Evolutionary conservation across 2,888 invertebrate genomes (phyloP), one percentile per base, ranked within the genome.

Genomic region (Melieria picta): DNA sequence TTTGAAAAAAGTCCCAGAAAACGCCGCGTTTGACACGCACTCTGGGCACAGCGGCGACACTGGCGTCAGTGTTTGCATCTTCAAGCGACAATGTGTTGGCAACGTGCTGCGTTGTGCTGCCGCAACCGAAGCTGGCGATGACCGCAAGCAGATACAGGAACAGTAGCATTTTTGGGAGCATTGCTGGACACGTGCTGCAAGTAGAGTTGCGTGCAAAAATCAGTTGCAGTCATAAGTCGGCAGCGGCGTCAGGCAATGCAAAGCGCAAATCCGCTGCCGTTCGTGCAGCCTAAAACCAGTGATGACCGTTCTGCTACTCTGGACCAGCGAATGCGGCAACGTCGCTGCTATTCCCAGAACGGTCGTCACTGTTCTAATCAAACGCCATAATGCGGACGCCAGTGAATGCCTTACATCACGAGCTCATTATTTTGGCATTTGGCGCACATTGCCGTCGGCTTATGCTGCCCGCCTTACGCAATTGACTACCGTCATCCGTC

Each of bases 1-100:
- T 86, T 66, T 85, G 83, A 62, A 86, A 81, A 64, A 86, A 81
- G 65, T 84, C 83, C 83, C 83, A 85, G 69, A 86, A 80, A 4
- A 81, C 75, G 5, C 81, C 83, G 0, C 85, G 81, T 74, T 84
- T 85, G 6, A 74, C 74, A 0, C 85, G 82, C 50, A 75, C 75
- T 71, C 82, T 82, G 7, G 68, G 69, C 46, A 68, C 48, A 55
- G 58, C 60, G 1, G 13, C 56, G n/a, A 46, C 67, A 30, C 43
- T 9, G 4, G 11, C n/a, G 30, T 30, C n/a, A 16, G 47, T 47
- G 16, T 66, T 30, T 30, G 7, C 11, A 30, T 30, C 30, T 30
- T 30, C 30, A 30, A 30, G 30, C 30, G 30, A 30, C 30, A 30
- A 30, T 30, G 30, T 30, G 30, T 30, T 30, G 30, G 30, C 30